Conservation (phyloP, 2,113 vertebrate genomes). For the Scytalopus superciliaris region DNA sequence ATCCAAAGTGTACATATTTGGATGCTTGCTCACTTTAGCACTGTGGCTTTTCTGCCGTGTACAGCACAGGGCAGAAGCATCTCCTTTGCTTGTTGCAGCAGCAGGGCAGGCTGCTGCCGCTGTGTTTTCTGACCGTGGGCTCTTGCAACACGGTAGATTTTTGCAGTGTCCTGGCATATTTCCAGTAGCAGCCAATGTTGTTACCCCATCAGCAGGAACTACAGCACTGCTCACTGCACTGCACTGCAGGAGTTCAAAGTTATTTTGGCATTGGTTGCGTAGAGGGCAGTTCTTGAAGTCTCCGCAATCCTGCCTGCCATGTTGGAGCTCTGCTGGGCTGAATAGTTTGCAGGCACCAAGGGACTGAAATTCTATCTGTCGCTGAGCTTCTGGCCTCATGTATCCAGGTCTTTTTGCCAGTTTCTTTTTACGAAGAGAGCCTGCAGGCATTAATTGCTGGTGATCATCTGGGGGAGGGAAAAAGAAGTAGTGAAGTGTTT, state of each 20-base stretch:
- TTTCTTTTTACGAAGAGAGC: constrained; percentile 64
- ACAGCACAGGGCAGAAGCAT: neutral
- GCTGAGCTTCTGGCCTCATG: constrained; percentile 72
- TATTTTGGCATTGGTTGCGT: neutral
- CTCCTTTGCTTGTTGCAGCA: neutral
- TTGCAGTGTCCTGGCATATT: neutral
- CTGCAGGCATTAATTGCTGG: constrained; percentile 34
- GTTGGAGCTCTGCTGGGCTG: neutral
- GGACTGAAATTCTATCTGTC: constrained; percentile 9
- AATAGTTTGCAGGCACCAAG: neutral
- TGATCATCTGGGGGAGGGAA: constrained; percentile 44
- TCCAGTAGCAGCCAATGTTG: rapidly evolving
- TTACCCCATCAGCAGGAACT: neutral
- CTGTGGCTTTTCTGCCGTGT: rapidly evolving
- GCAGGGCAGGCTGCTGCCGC: neutral
- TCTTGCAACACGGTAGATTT: neutral
- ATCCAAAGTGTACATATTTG: neutral
- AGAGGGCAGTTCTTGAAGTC: neutral
- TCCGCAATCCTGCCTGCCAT: neutral
- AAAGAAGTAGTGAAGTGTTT: neutral
- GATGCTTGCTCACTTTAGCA: neutral
- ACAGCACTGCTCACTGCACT: neutral
- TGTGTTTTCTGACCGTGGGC: neutral
- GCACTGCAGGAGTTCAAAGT: neutral
- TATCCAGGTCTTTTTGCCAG: constrained; percentile 79